Percentiles rank a stretch among this genome's conserved stretches.
phyloP scores from a whole-genome alignment of 2,113 vertebrate species.

The Malurus elegans region DNA sequence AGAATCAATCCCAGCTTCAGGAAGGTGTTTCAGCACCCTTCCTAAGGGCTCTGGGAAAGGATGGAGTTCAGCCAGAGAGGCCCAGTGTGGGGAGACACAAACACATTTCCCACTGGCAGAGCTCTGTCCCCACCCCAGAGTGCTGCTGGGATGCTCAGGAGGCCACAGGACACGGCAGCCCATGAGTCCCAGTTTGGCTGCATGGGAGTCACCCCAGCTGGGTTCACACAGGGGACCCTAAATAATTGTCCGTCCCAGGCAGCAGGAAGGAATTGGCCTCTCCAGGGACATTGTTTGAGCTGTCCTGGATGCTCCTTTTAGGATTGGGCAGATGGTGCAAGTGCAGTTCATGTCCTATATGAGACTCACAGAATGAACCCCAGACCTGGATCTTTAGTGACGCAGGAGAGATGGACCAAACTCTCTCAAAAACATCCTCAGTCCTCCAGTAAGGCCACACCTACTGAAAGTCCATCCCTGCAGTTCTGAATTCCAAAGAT shows the following conservation, averaged over 20 bases:
- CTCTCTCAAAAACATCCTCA: fast-evolving
- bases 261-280: neutral
- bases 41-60: neutral
- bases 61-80: neutral
- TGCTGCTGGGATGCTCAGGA: neutral
- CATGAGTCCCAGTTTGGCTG: neutral
- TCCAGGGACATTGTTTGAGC: neutral
- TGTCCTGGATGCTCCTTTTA: neutral
- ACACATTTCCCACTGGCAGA: neutral
- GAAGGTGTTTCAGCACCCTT: neutral
- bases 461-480: neutral
- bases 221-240: neutral
- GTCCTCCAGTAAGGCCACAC: neutral
- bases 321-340: neutral
- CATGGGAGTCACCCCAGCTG: neutral
- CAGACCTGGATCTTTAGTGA: fast-evolving
- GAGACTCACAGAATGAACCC: neutral
- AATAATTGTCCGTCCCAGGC: neutral
- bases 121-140: neutral
- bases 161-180: fast-evolving
- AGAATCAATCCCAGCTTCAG: neutral
- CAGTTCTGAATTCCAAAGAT: neutral
- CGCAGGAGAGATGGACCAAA: neutral
- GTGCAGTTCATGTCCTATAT: neutral
- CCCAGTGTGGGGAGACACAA: fast-evolving